phyloP scores from a whole-genome alignment of 30 jellyfish, hydroid and myxozoan genomes.

The Clytia hemisphaerica region DNA sequence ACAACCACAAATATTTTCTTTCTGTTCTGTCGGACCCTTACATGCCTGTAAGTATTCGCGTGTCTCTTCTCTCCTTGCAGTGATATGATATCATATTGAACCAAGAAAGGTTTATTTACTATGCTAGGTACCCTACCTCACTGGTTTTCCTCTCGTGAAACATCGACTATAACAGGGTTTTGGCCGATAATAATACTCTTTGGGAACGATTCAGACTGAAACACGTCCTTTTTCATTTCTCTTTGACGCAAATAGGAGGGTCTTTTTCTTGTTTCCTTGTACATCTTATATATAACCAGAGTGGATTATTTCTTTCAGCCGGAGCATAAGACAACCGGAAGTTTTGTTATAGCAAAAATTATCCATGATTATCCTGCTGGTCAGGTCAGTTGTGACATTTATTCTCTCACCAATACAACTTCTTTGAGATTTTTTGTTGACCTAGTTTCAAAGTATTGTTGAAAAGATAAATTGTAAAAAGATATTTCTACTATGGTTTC shows the following conservation, averaged over 20 bases:
- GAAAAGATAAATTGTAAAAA: not conserved
- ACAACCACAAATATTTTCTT: slow-evolving; percentile 79
- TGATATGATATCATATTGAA: too few relatives aligned
- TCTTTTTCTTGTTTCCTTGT: not conserved
- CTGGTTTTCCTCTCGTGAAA: too few relatives aligned
- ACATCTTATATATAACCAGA: not conserved
- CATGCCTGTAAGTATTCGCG: slow-evolving; percentile 76
- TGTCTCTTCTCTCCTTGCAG: too few relatives aligned
- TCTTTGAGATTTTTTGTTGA: too few relatives aligned
- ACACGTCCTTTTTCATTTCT: too few relatives aligned
- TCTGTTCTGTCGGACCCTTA: slow-evolving; percentile 91
- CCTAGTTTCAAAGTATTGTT: not conserved
- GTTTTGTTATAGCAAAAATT: slow-evolving; percentile 86
- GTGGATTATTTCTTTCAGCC: slow-evolving; percentile 46
- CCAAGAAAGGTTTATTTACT: too few relatives aligned
- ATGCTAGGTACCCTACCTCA: too few relatives aligned
- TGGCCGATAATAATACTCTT: too few relatives aligned
- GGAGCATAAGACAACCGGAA: slow-evolving; percentile 89
- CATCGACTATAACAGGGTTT: too few relatives aligned
- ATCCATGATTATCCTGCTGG: slow-evolving; percentile 91
- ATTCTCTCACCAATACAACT: too few relatives aligned
- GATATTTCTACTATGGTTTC: not conserved
- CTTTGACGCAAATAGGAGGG: not conserved
- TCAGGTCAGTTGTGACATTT: slow-evolving; percentile 39
- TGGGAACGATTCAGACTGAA: too few relatives aligned